Evolutionary conservation across 1,140 invertebrate genomes (phyloP).

Genomic region (Anoplophora glabripennis): DNA sequence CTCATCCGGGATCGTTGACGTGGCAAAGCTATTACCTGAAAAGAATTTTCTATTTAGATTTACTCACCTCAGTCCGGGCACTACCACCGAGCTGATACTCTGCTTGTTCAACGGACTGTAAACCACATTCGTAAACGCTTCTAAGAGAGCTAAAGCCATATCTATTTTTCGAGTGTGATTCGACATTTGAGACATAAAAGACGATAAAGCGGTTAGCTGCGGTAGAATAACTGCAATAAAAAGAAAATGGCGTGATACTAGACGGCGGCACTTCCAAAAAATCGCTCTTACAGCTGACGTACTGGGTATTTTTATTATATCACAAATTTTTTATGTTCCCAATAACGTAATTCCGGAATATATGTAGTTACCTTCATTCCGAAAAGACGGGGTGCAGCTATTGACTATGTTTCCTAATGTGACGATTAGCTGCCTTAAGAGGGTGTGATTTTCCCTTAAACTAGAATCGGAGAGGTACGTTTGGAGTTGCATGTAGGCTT

Average conservation of each 20-base stretch:
- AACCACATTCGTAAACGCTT: slow-evolving; percentile 65
- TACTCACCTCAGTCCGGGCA: slow-evolving; percentile 54
- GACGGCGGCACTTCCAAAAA: no score
- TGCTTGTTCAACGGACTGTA: slow-evolving; percentile 58
- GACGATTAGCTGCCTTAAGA: slow-evolving; percentile 52
- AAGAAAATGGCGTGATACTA: not conserved
- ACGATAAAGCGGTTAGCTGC: slow-evolving; percentile 58
- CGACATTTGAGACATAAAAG: slow-evolving; percentile 54
- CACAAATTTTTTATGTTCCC: no score
- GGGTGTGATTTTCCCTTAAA: slow-evolving; percentile 49
- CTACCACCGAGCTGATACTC: slow-evolving; percentile 50
- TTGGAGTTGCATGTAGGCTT: slow-evolving; percentile 70
- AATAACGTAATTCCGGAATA: no score
- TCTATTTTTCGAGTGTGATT: slow-evolving; percentile 58
- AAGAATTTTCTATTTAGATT: not conserved
- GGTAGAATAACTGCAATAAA: slow-evolving; percentile 61
- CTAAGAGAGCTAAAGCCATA: slow-evolving; percentile 60
- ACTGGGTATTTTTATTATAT: no score
- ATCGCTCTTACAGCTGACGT: no score
- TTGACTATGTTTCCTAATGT: slow-evolving; percentile 55
- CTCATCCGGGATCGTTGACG: no score
- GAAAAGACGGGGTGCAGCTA: slow-evolving; percentile 53
- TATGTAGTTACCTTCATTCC: slow-evolving; percentile 54
- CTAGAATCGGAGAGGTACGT: slow-evolving; percentile 58
- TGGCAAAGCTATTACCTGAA: not conserved